Percentiles rank a stretch among this genome's conserved stretches.
phyloP scores from a whole-genome alignment of 2,113 vertebrate genomes.

The Bos taurus region DNA sequence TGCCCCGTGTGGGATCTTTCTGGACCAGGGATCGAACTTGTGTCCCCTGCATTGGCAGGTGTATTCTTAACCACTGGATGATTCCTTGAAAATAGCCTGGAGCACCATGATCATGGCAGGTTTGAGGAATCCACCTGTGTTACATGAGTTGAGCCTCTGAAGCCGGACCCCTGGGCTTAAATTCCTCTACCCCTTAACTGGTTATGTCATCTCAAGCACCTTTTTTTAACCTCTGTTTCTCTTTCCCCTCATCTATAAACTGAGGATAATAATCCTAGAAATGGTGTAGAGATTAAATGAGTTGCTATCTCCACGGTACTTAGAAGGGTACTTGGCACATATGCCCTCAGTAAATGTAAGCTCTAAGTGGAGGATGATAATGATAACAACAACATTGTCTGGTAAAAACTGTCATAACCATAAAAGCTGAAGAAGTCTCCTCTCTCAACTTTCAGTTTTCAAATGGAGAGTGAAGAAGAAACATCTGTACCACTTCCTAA shows the following conservation, averaged over 20 bases:
- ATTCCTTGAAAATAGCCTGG: neutral
- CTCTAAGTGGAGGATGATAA: neutral
- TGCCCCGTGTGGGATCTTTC: neutral
- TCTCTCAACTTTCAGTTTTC: slow-evolving; percentile 3
- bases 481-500: neutral
- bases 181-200: neutral
- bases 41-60: neutral
- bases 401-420: neutral
- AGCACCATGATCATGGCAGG: neutral
- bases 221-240: neutral
- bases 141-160: neutral
- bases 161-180: neutral
- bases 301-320: neutral
- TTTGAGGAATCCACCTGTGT: neutral
- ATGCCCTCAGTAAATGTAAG: neutral
- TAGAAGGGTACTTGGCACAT: neutral
- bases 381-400: neutral
- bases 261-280: neutral
- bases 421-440: neutral
- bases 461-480: neutral
- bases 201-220: neutral
- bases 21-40: neutral
- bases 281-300: neutral
- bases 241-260: neutral
- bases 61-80: neutral